Percentiles rank a stretch among this genome's conserved stretches.
Conservation (phyloP, 2,888 invertebrate genomes). For the Thumatha senex region DNA sequence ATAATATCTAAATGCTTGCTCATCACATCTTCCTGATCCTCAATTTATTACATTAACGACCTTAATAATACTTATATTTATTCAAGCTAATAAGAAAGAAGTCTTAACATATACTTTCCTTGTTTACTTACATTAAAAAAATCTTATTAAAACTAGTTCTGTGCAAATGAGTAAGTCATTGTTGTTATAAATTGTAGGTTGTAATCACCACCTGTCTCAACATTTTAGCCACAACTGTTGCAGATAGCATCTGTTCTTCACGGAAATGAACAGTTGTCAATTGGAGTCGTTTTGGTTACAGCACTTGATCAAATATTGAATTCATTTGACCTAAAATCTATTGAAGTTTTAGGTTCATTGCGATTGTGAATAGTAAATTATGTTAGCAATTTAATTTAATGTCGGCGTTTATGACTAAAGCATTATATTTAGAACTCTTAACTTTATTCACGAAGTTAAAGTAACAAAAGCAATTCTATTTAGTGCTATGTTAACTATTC, state of each 20-base stretch:
- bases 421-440: too few relatives aligned
- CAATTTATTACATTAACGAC: not conserved
- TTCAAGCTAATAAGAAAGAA: not conserved
- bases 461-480: too few relatives aligned
- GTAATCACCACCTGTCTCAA: constrained; percentile 37
- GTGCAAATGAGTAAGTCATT: too few relatives aligned
- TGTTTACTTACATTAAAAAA: not conserved
- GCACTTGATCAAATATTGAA: constrained; percentile 32
- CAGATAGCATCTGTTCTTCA: constrained; percentile 37
- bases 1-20: not conserved
- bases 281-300: constrained; percentile 20
- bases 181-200: constrained; percentile 34
- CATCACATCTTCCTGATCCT: not conserved
- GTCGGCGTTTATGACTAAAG: too few relatives aligned
- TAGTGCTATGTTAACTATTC: too few relatives aligned
- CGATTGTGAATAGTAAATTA: not conserved
- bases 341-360: constrained; percentile 6
- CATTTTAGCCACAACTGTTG: constrained; percentile 33
- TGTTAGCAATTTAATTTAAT: too few relatives aligned
- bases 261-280: constrained; percentile 36
- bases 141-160: too few relatives aligned
- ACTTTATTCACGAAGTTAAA: too few relatives aligned
- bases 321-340: constrained; percentile 15
- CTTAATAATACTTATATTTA: not conserved
- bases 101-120: not conserved